Evolutionary conservation across 2,888 invertebrate genomes (phyloP), one percentile per base, ranked within the genome.

Genomic region (Apodemia zela): DNA sequence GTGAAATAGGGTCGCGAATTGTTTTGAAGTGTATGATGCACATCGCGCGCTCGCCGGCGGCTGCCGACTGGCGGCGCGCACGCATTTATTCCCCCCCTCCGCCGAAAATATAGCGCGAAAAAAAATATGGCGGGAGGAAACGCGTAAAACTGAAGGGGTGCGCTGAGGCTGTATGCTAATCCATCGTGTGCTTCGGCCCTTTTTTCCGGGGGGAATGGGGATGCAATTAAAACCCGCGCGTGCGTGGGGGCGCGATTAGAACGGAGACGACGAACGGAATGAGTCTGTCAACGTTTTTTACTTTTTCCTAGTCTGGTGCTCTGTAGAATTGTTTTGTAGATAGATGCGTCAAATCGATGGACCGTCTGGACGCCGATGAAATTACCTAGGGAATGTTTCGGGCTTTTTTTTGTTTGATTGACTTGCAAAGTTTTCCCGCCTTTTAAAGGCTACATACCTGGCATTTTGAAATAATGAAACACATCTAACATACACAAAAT

Each of bases 191-290:
- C 82, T 82, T 77, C 61, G 65, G 80, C 78, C 83, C 87, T 88
- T 87, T 89, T 88, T 89, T 88, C 87, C 86, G 88, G 87, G 87
- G 85, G 79, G 81, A 81, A 74, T 78, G 84, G 89, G 89, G 89
- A 85, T 87, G 89, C 90, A 90, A 91, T 90, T 91, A 90, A 89
- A 89, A 88, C 78, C 86, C 89, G 90, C 90, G 90, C 90, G 89
- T 89, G 90, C 89, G 90, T 87, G 89, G 87, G 87, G 84, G 81
- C 79, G 85, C 89, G 90, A 91, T 91, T 91, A 91, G 90, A 87
- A 89, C 82, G 82, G 87, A 87, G 89, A 87, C 87, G 84, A 79
- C 79, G 81, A 74, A 75, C 86, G 85, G 84, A 88, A 88, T 87
- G 89, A 87, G 87, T 82, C 87, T 87, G 87, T 84, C 86, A 85